A percentile compares a stretch with the other conserved stretches of the same genome.
Conservation (phyloP, 2,113 vertebrate species). For the Pantherophis guttatus region DNA sequence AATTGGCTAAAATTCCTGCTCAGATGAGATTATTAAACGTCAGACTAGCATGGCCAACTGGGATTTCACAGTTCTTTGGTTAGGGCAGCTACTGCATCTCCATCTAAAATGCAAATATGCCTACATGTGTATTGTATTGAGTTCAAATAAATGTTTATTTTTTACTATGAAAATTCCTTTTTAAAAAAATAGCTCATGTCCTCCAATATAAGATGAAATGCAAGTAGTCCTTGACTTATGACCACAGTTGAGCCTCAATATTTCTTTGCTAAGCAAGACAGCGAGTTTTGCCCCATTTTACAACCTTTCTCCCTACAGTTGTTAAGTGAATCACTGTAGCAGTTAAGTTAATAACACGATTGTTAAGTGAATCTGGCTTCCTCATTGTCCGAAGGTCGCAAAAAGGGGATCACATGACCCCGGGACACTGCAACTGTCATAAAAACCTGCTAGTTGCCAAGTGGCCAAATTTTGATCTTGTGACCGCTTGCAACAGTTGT, state of each 20-base stretch:
- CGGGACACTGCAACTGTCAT: neutral
- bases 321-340: neutral
- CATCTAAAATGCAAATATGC: neutral
- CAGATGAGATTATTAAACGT: accelerated
- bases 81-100: neutral
- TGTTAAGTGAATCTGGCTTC: neutral
- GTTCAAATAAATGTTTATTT: neutral
- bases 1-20: constrained; percentile 5
- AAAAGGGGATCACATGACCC: neutral
- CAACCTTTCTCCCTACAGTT: neutral
- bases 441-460: neutral
- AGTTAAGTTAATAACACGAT: neutral
- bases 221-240: neutral
- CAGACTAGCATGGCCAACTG: neutral
- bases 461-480: neutral
- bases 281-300: neutral
- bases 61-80: neutral
- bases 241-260: neutral
- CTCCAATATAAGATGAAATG: too few relatives aligned
- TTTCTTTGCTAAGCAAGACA: neutral
- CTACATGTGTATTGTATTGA: neutral
- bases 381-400: neutral
- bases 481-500: neutral
- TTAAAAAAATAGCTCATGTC: neutral
- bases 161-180: neutral